Conservation (phyloP, 2,113 vertebrate genomes). For the Prunella himalayana region DNA sequence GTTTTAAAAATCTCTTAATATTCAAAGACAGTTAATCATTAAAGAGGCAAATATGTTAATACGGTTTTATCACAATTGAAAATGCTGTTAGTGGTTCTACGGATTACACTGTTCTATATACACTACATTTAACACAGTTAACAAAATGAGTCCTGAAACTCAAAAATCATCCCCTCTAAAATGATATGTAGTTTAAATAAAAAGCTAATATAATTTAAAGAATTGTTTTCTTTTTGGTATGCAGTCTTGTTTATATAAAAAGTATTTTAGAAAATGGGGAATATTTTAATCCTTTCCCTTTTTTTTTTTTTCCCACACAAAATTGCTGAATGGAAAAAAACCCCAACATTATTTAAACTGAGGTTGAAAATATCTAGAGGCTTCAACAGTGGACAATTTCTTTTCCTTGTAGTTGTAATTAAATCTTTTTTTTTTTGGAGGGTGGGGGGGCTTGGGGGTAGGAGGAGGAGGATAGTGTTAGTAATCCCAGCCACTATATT, state of each 20-base stretch:
- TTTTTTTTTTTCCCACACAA: not conserved
- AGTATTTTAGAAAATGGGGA: not conserved
- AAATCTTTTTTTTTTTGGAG: not conserved
- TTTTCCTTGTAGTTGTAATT: not conserved
- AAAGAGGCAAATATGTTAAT: constrained; percentile 47
- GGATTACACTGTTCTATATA: not conserved
- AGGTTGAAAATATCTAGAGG: not conserved
- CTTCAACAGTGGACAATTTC: not conserved
- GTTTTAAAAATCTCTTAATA: constrained; percentile 48
- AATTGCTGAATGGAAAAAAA: not conserved
- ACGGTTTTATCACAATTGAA: constrained; percentile 41
- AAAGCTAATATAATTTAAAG: not conserved
- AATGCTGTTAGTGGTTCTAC: not conserved
- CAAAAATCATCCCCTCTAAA: not conserved
- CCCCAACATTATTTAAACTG: not conserved
- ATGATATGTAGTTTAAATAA: not conserved
- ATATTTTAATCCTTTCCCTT: not conserved
- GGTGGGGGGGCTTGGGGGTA: not conserved
- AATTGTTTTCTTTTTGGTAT: not conserved
- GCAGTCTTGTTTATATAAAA: not conserved
- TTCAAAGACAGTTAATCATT: constrained; percentile 58
- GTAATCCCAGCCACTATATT: not conserved
- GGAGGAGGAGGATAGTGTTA: not conserved
- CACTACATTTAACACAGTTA: not conserved
- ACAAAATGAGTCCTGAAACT: constrained; percentile 4